These are phyloP conservation scores for Microcaecilia unicolor DNA, from an alignment of 2,797 vertebrate genomes.

Conservation along the genomic window DNA sequence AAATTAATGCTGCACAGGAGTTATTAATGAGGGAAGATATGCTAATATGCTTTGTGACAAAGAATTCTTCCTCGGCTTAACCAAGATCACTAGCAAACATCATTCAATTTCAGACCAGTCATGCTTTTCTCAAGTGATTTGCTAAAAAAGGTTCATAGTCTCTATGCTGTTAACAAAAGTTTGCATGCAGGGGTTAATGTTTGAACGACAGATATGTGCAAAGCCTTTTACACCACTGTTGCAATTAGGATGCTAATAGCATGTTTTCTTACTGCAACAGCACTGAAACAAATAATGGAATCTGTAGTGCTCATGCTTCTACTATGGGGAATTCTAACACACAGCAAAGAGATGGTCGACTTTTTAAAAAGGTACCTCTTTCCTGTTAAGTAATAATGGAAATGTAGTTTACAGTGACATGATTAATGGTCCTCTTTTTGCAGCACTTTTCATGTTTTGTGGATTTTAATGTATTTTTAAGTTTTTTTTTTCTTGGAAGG, in stretches of 20 bases:
- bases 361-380: slow-evolving; percentile 21
- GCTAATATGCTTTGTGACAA: slow-evolving; percentile 64
- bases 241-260: slow-evolving; percentile 12
- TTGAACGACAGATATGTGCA: slow-evolving; percentile 33
- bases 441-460: too few species aligned
- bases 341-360: slow-evolving; percentile 12
- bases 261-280: slow-evolving; percentile 1
- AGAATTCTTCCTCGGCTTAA: slow-evolving; percentile 48
- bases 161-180: slow-evolving; percentile 25
- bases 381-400: slow-evolving; percentile 9
- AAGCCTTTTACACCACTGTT: slow-evolving; percentile 15
- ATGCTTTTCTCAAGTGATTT: slow-evolving; percentile 55
- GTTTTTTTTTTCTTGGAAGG: too few species aligned
- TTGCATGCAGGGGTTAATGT: slow-evolving; percentile 47
- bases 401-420: slow-evolving; percentile 4
- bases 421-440: slow-evolving; percentile 12
- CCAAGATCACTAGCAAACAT: slow-evolving; percentile 51
- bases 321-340: slow-evolving; percentile 15
- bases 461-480: too few species aligned
- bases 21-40: slow-evolving; percentile 72
- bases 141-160: slow-evolving; percentile 26
- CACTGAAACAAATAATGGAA: slow-evolving; percentile 12
- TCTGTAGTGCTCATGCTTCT: slow-evolving; percentile 16
- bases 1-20: slow-evolving; percentile 65
- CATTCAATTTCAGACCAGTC: slow-evolving; percentile 54